These are phyloP conservation scores for Eueremaeus valkanovi DNA, from an alignment of 2,888 invertebrate genomes.

Conservation along the genomic window DNA sequence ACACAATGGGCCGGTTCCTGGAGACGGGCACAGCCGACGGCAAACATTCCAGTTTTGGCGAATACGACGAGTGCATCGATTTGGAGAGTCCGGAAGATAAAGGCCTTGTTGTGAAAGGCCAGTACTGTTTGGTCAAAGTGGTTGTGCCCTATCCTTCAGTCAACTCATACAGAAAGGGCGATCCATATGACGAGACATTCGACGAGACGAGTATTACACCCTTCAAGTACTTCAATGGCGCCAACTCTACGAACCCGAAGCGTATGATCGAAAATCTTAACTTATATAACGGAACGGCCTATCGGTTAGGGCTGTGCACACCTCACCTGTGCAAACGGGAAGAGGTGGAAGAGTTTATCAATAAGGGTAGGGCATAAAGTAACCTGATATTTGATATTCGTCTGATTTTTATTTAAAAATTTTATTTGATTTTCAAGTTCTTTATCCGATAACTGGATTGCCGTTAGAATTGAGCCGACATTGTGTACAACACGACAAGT, in stretches of 20 bases:
- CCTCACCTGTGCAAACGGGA: constrained; percentile 34
- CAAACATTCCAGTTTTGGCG: constrained; percentile 39
- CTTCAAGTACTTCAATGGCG: constrained; percentile 1
- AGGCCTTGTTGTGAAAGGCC: constrained; percentile 37
- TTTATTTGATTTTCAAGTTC: neutral
- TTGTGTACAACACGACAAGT: constrained; percentile 16
- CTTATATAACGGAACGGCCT: constrained; percentile 29
- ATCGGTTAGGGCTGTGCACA: constrained; percentile 32
- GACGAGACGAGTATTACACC: neutral
- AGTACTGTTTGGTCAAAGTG: constrained; percentile 38
- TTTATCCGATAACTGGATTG: constrained; percentile 36
- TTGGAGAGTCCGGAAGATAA: constrained; percentile 33
- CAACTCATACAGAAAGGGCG: neutral
- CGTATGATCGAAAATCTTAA: constrained; percentile 30
- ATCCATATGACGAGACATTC: constrained; percentile 15
- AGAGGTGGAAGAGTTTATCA: constrained; percentile 36
- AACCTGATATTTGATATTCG: neutral
- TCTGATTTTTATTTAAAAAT: neutral
- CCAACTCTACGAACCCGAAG: neutral
- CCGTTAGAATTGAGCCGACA: constrained; percentile 20
- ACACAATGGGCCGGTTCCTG: constrained; percentile 32
- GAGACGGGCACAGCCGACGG: constrained; percentile 30
- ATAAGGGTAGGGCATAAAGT: constrained; percentile 4
- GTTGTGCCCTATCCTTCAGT: constrained; percentile 27
- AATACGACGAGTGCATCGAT: constrained; percentile 40